Evolutionary conservation across 2,797 vertebrate species (phyloP).

Genomic region (Lithobates pipiens): DNA sequence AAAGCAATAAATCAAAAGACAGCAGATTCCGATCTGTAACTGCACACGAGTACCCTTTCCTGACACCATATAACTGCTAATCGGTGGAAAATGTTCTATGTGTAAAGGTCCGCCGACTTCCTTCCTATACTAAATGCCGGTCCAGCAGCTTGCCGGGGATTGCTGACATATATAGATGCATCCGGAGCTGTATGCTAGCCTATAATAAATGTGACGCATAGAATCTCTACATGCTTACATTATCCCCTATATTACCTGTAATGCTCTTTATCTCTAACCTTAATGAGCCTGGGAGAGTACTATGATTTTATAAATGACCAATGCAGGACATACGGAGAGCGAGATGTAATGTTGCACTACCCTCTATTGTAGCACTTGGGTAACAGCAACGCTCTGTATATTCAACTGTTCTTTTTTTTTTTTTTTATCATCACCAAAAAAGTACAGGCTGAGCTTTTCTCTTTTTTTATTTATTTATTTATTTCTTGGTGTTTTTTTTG

Average conservation of each 20-base stretch:
- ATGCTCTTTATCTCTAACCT: constrained; percentile 64
- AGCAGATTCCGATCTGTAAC: constrained; percentile 39
- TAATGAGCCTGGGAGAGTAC: constrained; percentile 69
- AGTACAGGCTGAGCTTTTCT: too few species aligned
- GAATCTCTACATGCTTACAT: constrained; percentile 12
- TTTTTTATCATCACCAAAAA: not conserved
- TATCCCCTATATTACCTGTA: constrained; percentile 63
- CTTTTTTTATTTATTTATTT: too few species aligned
- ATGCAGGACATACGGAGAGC: constrained; percentile 46
- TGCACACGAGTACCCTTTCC: constrained; percentile 36
- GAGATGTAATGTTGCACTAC: constrained; percentile 69
- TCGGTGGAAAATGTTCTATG: constrained; percentile 36
- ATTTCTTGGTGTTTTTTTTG: too few species aligned
- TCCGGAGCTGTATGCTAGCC: not conserved
- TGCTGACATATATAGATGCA: constrained; percentile 10
- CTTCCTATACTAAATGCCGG: constrained; percentile 11
- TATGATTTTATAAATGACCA: constrained; percentile 64
- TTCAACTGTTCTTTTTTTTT: not conserved
- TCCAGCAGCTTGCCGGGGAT: not conserved
- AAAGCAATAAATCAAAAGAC: constrained; percentile 49
- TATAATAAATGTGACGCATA: not conserved
- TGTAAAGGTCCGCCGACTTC: constrained; percentile 33
- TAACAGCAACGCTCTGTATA: not conserved
- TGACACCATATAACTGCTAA: constrained; percentile 32
- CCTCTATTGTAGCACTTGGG: constrained; percentile 68